Base-by-base conservation (phyloP, 1,140 invertebrate species). In the Gryllus bimaculatus region DNA sequence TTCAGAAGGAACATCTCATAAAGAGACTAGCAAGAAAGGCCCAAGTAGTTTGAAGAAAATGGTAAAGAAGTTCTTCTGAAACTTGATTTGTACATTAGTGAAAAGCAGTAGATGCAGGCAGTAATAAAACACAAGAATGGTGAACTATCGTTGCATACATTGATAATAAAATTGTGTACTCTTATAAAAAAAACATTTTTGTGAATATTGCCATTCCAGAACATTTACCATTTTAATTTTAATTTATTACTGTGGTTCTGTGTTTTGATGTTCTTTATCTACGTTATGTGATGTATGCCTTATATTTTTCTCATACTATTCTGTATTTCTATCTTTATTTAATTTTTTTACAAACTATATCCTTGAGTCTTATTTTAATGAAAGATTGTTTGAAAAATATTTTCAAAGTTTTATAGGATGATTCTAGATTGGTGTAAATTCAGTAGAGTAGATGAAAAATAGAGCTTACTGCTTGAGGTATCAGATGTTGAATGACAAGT, bases 11-110 rank as follows among this genome's bases (percentile, higher is more conserved):
- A 47, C 20, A 26, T 47, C 47, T 15, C 21, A 39, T 13, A 49
- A 79, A 20, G 20, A 48, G 21, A 47, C 48, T 79, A 48, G 21
- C 15, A 79, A 75, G 48, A 75, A 74, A 47, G 12, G 73, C 8
- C 15, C 20, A 12, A 49, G 78, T 48, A 75, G 78, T 74, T 47
- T 79, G 7, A 79, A 75, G 73, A 79, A 79, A 74, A 79, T 79
- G 48, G 78, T 79, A 39, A 79, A 79, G 13, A 79, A 75, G 74
- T 79, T 79, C 48, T 79, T 79, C 47, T 77, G 76, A 77, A 13
- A 18, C 10, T 47, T n/a, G 20, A 8, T 48, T 77, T 49, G 47
- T 20, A 39, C 26, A 15, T 75, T 77, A 48, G 47, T 76, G 26
- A 8, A 47, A 8, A 15, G 75, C 75, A 76, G 74, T 76, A 47